A percentile compares a stretch with the other conserved stretches of the same genome.
Conservation (phyloP, 2,797 vertebrate species). For the Malurus splendens region DNA sequence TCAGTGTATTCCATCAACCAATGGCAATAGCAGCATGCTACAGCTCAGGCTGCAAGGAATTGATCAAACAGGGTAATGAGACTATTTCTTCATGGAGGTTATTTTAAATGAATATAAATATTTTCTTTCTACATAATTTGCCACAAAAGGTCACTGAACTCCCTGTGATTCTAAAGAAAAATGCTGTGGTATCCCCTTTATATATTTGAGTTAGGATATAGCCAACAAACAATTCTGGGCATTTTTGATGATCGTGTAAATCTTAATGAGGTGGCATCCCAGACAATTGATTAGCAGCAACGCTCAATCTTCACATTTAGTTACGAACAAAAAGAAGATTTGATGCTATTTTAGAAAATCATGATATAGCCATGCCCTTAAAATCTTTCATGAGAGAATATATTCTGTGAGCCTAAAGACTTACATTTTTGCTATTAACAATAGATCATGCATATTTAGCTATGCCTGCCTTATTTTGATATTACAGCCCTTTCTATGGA, state of each 20-base stretch:
- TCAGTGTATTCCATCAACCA: constrained; percentile 80
- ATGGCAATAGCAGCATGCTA: constrained; percentile 75
- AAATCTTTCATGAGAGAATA: constrained; percentile 52
- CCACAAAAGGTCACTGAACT: constrained; percentile 83
- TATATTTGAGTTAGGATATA: constrained; percentile 72
- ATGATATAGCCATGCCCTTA: constrained; percentile 54
- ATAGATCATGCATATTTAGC: constrained; percentile 45
- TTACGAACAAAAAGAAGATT: constrained; percentile 64
- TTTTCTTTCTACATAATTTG: constrained; percentile 88
- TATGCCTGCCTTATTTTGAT: constrained; percentile 57
- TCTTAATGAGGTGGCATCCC: constrained; percentile 73
- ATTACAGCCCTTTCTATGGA: constrained; percentile 48
- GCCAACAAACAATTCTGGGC: constrained; percentile 72
- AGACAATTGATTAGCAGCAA: constrained; percentile 70
- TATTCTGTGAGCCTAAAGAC: constrained; percentile 18
- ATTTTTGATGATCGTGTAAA: constrained; percentile 71
- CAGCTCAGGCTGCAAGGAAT: constrained; percentile 79
- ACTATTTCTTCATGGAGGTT: constrained; percentile 80
- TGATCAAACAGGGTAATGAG: constrained; percentile 84
- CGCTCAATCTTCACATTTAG: constrained; percentile 61
- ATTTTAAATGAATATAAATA: constrained; percentile 87
- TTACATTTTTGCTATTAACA: background rate
- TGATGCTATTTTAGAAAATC: constrained; percentile 57
- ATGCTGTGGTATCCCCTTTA: constrained; percentile 73
- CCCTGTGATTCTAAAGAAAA: constrained; percentile 78